phyloP scores from a whole-genome alignment of 2,113 vertebrate genomes.

The Apteryx mantelli region DNA sequence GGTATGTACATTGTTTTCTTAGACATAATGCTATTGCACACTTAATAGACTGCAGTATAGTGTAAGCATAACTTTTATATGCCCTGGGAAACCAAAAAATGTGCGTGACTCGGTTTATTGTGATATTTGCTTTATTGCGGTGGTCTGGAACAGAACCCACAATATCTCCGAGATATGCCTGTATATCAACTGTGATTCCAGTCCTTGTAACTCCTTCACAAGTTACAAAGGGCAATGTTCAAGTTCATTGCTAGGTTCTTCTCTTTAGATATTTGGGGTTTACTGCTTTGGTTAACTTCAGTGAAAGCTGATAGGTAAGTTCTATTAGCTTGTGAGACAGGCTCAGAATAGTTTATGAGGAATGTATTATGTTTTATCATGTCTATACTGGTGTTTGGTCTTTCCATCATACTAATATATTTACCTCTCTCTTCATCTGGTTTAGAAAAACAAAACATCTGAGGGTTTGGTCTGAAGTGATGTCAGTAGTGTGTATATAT shows the following conservation, averaged over 20 bases:
- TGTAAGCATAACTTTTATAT: too few species aligned
- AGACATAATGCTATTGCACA: too few species aligned
- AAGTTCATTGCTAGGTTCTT: not conserved
- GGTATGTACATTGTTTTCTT: too few species aligned
- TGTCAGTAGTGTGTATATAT: not conserved
- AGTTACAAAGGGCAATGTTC: not conserved
- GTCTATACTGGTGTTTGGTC: not conserved
- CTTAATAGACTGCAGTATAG: too few species aligned
- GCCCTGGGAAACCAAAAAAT: too few species aligned
- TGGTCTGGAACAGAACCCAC: too few species aligned
- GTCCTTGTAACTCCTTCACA: not conserved
- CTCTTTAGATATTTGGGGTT: not conserved
- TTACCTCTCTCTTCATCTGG: not conserved
- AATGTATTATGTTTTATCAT: not conserved
- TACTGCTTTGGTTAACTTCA: not conserved
- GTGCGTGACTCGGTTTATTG: too few species aligned
- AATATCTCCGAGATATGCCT: too few species aligned
- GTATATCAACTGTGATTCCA: not conserved
- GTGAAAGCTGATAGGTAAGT: not conserved
- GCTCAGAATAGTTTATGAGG: rapidly evolving
- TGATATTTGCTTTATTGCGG: too few species aligned
- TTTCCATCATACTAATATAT: not conserved
- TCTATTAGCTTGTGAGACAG: not conserved
- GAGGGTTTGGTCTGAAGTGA: not conserved
- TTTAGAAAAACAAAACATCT: not conserved